Base-by-base conservation (phyloP, 1,140 invertebrate genomes). In the Magallana angulata region DNA sequence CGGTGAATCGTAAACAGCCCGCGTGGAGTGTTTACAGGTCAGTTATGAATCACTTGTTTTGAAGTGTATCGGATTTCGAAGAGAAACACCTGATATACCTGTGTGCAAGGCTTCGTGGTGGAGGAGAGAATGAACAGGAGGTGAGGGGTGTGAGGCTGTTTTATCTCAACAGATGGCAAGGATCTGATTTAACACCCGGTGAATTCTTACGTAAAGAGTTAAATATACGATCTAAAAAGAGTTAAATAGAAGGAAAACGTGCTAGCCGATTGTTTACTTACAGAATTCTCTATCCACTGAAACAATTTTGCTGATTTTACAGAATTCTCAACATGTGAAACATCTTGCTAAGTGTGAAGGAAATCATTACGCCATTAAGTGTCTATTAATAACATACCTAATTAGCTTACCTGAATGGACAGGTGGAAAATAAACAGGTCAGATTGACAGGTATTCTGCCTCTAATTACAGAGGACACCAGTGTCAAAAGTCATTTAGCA, bases 21-120 rank as follows among this genome's bases (percentile, higher is more conserved):
- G n/a, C 36, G 36, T 48, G 36, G 36, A 16, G 12, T 36, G 64
- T 71, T 76, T 76, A 76, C 30, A 24, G 18, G 1, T 24, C 12
- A 9, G 18, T 76, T 7, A 11, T 76, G 68, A 76, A 30, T 76
- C 68, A 76, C 68, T 30, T 76, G 68, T 76, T 76, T 36, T 18
- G 24, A 30, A 76, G 30, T 76, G 68, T 76, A 30, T 76, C 68
- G 30, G 68, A 76, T 76, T 76, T 76, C 68, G 18, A 30, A 48
- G 68, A 76, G 68, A 30, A 76, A 36, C 68, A 9, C 18, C 7
- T 76, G 18, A 64, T 48, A 48, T 48, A 48, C 2, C 36, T 48
- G 36, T 48, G 36, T 48, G 36, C 36, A 48, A 48, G 36, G 36
- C 36, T 48, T 48, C 36, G 1, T 48, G 5, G 36, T 48, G 36